Conservation (phyloP, 2,797 vertebrate genomes). For the Melanogrammus aeglefinus region DNA sequence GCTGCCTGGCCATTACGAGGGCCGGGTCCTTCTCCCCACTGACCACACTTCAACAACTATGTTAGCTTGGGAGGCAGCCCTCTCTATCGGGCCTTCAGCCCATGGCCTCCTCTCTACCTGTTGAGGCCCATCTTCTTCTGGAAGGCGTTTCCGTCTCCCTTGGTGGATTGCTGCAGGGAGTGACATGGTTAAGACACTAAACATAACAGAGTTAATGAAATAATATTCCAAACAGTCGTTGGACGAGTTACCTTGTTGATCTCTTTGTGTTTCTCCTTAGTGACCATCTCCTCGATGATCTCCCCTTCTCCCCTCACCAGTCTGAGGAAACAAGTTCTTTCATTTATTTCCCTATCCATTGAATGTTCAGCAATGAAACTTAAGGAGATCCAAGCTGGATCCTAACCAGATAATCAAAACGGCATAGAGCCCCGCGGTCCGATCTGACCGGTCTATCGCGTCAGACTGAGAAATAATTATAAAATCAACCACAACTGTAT, state of each 20-base stretch:
- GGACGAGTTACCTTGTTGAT: constrained; percentile 85
- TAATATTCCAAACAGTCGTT: not conserved
- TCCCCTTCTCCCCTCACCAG: constrained; percentile 94
- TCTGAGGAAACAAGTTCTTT: constrained; percentile 56
- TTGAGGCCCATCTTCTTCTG: constrained; percentile 81
- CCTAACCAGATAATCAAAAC: not conserved
- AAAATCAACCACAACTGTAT: too few relatives aligned
- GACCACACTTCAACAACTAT: not conserved
- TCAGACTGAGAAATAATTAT: not conserved
- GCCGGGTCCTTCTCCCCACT: not conserved
- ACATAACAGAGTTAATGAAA: not conserved
- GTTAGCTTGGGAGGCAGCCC: not conserved
- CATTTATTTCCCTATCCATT: not conserved
- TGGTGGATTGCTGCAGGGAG: constrained; percentile 81
- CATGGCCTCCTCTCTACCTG: constrained; percentile 51
- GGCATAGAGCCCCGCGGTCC: too few relatives aligned
- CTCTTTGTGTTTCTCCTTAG: constrained; percentile 87
- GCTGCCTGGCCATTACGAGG: not conserved
- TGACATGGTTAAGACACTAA: not conserved
- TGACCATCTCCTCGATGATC: constrained; percentile 95
- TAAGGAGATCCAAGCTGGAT: not conserved
- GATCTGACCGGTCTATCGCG: too few relatives aligned
- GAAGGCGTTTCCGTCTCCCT: constrained; percentile 84
- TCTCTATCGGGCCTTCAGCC: not conserved
- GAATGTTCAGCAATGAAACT: not conserved